These are phyloP conservation scores for Drosophila villosipedis DNA, from an alignment of 2,888 invertebrate species.

Conservation along the genomic window DNA sequence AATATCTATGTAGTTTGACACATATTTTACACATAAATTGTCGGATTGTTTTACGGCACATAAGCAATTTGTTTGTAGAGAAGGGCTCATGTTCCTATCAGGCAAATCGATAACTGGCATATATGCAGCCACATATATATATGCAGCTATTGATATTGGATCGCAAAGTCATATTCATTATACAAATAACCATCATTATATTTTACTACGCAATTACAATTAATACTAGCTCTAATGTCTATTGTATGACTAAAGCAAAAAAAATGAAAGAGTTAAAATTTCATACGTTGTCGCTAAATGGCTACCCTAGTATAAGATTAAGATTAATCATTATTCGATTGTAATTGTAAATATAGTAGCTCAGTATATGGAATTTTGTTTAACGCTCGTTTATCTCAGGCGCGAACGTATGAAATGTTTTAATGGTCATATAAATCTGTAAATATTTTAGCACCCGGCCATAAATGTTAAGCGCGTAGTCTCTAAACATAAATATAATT, in stretches of 20 bases:
- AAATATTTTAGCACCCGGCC: slow-evolving; percentile 52
- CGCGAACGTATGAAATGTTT: slow-evolving; percentile 39
- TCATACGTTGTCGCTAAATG: slow-evolving; percentile 17
- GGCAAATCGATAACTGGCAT: slow-evolving; percentile 6
- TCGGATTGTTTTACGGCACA: slow-evolving; percentile 12
- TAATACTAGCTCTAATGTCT: slow-evolving; percentile 12
- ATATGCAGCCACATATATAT: slow-evolving; percentile 3
- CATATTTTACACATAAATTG: background rate
- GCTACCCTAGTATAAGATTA: background rate
- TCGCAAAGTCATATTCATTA: slow-evolving; percentile 37
- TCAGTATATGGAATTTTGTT: slow-evolving; percentile 19
- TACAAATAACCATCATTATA: slow-evolving; percentile 22
- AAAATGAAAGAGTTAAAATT: slow-evolving; percentile 19
- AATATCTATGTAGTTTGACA: slow-evolving; percentile 7
- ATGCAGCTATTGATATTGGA: slow-evolving; percentile 21
- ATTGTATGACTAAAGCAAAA: slow-evolving; percentile 20
- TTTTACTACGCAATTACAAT: slow-evolving; percentile 22
- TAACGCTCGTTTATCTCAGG: slow-evolving; percentile 48
- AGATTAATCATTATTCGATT: background rate
- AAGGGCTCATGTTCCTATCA: slow-evolving; percentile 48
- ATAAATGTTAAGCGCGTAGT: slow-evolving; percentile 52
- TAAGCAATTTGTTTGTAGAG: slow-evolving; percentile 12
- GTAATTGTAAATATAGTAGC: slow-evolving; percentile 36
- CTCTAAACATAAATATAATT: slow-evolving; percentile 22
- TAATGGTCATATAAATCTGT: slow-evolving; percentile 30